Conservation (phyloP, 2,797 vertebrate species). For the Glossophaga mutica region DNA sequence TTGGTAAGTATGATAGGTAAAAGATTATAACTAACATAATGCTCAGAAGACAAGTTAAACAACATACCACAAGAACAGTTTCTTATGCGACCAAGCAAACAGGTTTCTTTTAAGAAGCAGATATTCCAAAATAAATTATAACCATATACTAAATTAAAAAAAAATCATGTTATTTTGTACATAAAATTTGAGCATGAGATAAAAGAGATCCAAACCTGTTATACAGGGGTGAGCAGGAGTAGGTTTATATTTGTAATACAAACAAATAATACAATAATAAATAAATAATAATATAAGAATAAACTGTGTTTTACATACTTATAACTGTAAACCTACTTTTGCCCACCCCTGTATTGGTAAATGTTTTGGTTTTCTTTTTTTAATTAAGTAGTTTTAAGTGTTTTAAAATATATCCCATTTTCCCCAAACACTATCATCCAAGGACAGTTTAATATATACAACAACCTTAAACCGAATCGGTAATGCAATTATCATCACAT, state of each 20-base stretch:
- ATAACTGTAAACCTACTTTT: neutral
- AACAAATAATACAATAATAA: neutral
- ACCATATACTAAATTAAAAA: neutral
- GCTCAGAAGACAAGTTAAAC: neutral
- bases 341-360: neutral
- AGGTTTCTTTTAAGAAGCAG: neutral
- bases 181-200: neutral
- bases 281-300: neutral
- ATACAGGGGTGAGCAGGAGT: neutral
- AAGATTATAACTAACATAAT: neutral
- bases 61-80: neutral
- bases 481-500: neutral
- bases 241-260: neutral
- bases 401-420: neutral
- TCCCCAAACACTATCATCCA: neutral
- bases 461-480: neutral
- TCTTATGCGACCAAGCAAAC: neutral
- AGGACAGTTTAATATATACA: neutral
- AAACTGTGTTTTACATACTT: neutral
- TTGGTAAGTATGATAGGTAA: neutral
- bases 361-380: neutral
- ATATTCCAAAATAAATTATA: neutral
- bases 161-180: neutral
- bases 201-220: neutral
- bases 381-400: neutral